These are phyloP conservation scores for Ptychobarbus kaznakovi DNA, from an alignment of 2,797 vertebrate species.

Conservation along the genomic window DNA sequence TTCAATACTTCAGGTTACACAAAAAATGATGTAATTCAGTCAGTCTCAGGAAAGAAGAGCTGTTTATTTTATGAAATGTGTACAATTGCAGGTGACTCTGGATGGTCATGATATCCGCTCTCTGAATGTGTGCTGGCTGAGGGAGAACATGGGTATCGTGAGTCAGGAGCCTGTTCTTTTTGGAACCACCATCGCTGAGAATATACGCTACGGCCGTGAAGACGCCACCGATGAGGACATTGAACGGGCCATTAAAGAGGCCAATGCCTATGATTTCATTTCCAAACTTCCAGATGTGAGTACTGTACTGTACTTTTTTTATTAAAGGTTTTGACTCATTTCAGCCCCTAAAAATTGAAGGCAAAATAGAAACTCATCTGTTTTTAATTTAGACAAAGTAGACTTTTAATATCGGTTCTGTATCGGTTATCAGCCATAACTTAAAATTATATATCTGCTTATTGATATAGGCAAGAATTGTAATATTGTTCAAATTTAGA, in stretches of 20 bases:
- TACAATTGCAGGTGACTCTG: constrained; percentile 61
- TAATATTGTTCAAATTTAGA: not conserved
- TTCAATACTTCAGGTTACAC: not conserved
- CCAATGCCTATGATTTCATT: constrained; percentile 69
- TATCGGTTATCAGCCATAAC: not conserved
- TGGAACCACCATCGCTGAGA: constrained; percentile 67
- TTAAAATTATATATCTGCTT: not conserved
- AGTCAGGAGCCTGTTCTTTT: constrained; percentile 72
- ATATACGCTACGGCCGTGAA: constrained; percentile 67
- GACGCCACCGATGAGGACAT: constrained; percentile 68
- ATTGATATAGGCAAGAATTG: not conserved
- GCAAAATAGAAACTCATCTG: not conserved
- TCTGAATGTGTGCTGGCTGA: constrained; percentile 70
- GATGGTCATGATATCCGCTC: constrained; percentile 67
- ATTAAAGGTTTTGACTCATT: not conserved
- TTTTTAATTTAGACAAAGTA: not conserved
- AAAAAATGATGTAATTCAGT: not conserved
- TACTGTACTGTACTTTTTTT: constrained; percentile 1
- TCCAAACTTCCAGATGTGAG: constrained; percentile 67
- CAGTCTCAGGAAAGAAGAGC: not conserved
- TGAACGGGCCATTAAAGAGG: constrained; percentile 68
- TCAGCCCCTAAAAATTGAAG: not conserved
- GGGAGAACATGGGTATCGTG: constrained; percentile 68
- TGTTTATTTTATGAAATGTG: constrained; percentile 2
- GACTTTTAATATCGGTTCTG: not conserved